These are phyloP conservation scores for Chaetorhynchus papuensis DNA, from an alignment of 2,113 vertebrate genomes.

Conservation along the genomic window DNA sequence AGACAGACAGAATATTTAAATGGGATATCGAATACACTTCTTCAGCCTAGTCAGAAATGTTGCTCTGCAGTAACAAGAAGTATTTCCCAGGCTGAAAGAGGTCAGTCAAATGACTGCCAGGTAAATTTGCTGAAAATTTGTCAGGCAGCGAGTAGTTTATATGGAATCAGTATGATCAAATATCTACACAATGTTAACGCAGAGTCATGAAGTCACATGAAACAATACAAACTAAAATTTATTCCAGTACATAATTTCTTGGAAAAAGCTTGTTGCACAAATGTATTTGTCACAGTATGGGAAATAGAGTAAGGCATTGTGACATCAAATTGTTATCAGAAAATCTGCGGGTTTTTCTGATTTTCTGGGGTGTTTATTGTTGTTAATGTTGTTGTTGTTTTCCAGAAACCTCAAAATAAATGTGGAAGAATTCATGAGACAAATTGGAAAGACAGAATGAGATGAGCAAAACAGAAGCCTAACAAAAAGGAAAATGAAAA, in stretches of 20 bases:
- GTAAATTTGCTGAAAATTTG: not conserved
- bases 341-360: rapidly evolving
- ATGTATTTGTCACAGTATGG: not conserved
- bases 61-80: not conserved
- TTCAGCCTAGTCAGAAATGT: not conserved
- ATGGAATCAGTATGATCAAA: not conserved
- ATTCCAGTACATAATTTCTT: not conserved
- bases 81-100: not conserved
- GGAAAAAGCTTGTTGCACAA: not conserved
- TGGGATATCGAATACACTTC: not conserved
- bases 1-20: not conserved
- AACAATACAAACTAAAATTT: not conserved
- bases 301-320: not conserved
- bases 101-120: not conserved
- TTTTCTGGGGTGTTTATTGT: not conserved
- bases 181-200: not conserved
- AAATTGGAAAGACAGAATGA: not conserved
- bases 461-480: not conserved
- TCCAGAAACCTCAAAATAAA: not conserved
- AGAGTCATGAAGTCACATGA: not conserved
- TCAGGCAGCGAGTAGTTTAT: not conserved
- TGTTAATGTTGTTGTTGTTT: not conserved
- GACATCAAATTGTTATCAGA: not conserved
- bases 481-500: not conserved
- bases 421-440: not conserved